Percentiles rank a stretch among this genome's conserved stretches.
Evolutionary conservation across 2,888 invertebrate genomes (phyloP).

Genomic region (Thyatira batis): DNA sequence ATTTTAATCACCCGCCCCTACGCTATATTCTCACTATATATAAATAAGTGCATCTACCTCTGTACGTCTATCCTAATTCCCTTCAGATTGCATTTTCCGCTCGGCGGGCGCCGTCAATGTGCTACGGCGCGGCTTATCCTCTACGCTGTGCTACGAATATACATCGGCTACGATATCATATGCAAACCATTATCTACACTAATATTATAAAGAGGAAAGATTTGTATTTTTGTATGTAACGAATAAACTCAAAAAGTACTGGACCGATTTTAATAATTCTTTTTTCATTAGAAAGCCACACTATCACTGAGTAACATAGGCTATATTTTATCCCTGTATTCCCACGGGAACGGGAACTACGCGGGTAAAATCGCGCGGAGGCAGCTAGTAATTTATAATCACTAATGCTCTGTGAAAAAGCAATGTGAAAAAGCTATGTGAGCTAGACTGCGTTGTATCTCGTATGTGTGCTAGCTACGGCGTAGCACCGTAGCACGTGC

Average conservation of each 20-base stretch:
- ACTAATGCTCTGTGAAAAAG: constrained; percentile 7
- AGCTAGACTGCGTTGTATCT: constrained; percentile 10
- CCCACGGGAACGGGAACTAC: too few species aligned
- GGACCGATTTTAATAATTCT: too few species aligned
- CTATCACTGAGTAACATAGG: too few species aligned
- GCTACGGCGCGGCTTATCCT: constrained; percentile 18
- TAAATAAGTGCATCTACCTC: constrained; percentile 12
- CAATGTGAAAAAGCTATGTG: constrained; percentile 14
- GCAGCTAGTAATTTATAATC: too few species aligned
- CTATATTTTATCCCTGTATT: too few species aligned
- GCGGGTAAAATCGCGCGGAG: too few species aligned
- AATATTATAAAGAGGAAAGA: too few species aligned
- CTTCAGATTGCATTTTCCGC: constrained; percentile 44
- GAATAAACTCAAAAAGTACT: too few species aligned
- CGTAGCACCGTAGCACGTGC: constrained; percentile 23
- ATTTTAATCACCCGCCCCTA: background rate
- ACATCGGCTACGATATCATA: background rate
- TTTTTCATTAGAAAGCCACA: too few species aligned
- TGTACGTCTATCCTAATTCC: constrained; percentile 27
- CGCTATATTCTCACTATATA: background rate
- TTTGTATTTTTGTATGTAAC: too few species aligned
- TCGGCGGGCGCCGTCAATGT: constrained; percentile 22
- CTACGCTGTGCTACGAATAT: constrained; percentile 28
- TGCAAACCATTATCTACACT: constrained; percentile 17
- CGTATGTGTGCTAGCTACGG: constrained; percentile 18